These are phyloP conservation scores for Aphelocoma coerulescens DNA, from an alignment of 2,113 vertebrate genomes.

Conservation along the genomic window DNA sequence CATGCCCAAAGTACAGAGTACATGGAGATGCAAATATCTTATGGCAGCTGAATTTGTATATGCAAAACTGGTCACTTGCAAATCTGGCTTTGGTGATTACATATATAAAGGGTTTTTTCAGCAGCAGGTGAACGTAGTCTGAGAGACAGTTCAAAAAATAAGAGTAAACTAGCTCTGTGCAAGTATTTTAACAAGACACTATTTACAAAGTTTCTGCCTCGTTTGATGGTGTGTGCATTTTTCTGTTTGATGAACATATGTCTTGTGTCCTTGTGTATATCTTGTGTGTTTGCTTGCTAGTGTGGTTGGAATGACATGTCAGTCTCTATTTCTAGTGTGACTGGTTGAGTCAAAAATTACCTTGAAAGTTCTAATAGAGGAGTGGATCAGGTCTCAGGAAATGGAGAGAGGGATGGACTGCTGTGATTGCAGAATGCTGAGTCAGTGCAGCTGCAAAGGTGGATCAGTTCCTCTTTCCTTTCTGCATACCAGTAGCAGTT, in stretches of 20 bases:
- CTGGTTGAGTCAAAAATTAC: background rate
- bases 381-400: background rate
- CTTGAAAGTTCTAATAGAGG: background rate
- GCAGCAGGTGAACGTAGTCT: background rate
- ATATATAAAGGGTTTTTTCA: accelerated
- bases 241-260: background rate
- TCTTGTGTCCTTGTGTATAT: background rate
- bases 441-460: background rate
- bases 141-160: background rate
- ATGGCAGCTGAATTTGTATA: background rate
- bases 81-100: background rate
- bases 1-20: background rate
- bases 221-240: background rate
- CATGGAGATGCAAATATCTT: accelerated
- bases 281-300: background rate
- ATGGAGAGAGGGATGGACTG: background rate
- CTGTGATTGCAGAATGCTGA: background rate
- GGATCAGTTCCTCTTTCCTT: background rate
- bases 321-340: background rate
- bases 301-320: background rate
- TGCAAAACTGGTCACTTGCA: background rate
- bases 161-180: background rate
- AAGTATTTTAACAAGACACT: background rate
- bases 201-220: background rate
- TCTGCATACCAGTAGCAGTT: background rate